These are phyloP conservation scores for Siderastrea radians DNA, from an alignment of 92 coral and sea anemone species.

Conservation along the genomic window DNA sequence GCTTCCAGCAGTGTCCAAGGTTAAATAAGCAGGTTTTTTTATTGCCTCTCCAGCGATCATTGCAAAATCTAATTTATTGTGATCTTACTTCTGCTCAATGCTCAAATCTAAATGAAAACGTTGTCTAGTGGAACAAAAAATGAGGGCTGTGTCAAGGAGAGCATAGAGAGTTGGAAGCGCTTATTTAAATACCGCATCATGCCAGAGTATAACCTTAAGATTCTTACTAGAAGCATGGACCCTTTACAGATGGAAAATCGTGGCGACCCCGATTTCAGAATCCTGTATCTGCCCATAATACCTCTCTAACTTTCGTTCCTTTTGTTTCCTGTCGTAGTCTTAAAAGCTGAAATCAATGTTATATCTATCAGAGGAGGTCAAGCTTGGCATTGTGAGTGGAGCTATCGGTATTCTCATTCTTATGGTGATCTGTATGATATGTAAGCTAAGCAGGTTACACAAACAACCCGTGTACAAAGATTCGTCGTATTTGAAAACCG, in stretches of 20 bases:
- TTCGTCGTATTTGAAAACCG: conserved; percentile 29
- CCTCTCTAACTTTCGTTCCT: not conserved
- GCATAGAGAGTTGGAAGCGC: too few species aligned
- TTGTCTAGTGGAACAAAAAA: too few species aligned
- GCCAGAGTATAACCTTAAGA: too few species aligned
- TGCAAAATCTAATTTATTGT: too few species aligned
- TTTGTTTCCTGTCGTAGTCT: not conserved
- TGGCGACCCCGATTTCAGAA: not conserved
- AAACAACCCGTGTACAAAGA: conserved; percentile 68
- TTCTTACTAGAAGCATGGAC: not conserved
- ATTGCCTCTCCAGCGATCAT: too few species aligned
- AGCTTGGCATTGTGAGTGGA: conserved; percentile 90
- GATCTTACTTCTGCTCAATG: too few species aligned
- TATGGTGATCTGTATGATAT: conserved; percentile 94
- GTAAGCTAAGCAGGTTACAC: conserved; percentile 85
- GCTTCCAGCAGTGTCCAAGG: too few species aligned
- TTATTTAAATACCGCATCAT: too few species aligned
- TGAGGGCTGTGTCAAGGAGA: too few species aligned
- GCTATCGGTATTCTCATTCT: conserved; percentile 83
- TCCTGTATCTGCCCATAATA: not conserved
- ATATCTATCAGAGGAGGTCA: conserved; percentile 82
- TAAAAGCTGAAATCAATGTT: conserved; percentile 60
- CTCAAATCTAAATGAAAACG: too few species aligned
- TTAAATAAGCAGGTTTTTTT: too few species aligned
- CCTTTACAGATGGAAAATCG: not conserved